Percentiles rank a stretch among this genome's conserved stretches.
These are phyloP conservation scores for Leptodactylus fuscus DNA, from an alignment of 2,113 vertebrate species.

Conservation along the genomic window DNA sequence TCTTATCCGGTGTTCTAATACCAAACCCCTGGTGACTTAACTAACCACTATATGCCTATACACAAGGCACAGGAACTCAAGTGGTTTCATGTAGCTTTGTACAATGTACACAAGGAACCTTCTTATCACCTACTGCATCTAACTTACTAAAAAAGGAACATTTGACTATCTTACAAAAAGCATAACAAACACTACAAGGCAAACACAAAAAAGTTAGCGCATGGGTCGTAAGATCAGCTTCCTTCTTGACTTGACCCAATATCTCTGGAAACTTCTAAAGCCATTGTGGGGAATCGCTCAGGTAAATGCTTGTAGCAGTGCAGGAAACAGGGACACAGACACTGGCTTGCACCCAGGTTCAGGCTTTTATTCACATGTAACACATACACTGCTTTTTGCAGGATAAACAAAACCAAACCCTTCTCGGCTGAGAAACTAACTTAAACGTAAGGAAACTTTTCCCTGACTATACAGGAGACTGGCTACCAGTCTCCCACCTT, in stretches of 20 bases:
- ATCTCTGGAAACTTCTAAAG: neutral
- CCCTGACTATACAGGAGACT: too few relatives aligned
- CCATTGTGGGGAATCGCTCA: too few relatives aligned
- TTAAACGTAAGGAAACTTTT: too few relatives aligned
- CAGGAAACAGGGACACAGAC: too few relatives aligned
- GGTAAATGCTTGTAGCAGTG: too few relatives aligned
- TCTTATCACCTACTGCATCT: neutral
- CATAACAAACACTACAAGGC: neutral
- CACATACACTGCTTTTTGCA: too few relatives aligned
- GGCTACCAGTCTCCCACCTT: too few relatives aligned
- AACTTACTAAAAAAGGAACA: neutral
- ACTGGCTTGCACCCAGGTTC: too few relatives aligned
- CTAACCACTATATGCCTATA: neutral
- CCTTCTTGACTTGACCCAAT: neutral
- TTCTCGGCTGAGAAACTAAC: too few relatives aligned
- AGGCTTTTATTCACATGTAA: too few relatives aligned
- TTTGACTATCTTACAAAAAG: neutral
- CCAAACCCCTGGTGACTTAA: constrained; percentile 21
- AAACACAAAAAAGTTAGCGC: neutral
- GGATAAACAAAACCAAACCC: too few relatives aligned
- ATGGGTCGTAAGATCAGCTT: neutral
- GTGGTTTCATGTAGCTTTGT: neutral
- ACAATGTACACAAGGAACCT: neutral
- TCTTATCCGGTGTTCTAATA: constrained; percentile 32
- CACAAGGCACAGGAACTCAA: neutral